These are phyloP conservation scores for Nomada fabriciana DNA, from an alignment of 2,888 invertebrate genomes.

Conservation along the genomic window DNA sequence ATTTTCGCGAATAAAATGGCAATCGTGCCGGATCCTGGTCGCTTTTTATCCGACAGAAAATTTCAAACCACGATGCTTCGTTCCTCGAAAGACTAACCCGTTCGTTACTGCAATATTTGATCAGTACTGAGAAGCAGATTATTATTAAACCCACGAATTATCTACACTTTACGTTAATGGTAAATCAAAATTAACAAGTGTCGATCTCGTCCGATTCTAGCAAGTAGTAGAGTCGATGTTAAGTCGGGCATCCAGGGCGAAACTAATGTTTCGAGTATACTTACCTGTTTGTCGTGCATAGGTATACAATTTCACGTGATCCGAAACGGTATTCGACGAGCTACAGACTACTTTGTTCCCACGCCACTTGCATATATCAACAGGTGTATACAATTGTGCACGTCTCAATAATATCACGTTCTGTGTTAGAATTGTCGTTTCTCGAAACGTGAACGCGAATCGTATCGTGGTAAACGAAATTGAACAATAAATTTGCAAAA, in stretches of 20 bases:
- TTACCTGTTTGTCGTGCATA: not conserved
- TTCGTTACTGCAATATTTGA: too few relatives aligned
- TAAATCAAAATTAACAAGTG: not conserved
- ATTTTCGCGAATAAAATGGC: constrained; percentile 12
- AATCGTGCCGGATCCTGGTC: not conserved
- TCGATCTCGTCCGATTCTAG: not conserved
- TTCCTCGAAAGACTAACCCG: too few relatives aligned
- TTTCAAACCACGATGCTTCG: not conserved
- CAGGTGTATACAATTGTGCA: constrained; percentile 46
- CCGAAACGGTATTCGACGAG: constrained; percentile 20
- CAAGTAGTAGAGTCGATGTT: constrained; percentile 18
- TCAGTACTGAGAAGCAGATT: too few relatives aligned
- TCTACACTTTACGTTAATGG: not conserved
- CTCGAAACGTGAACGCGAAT: not conserved
- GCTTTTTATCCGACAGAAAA: not conserved
- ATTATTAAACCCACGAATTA: not conserved
- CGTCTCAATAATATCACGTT: constrained; percentile 1
- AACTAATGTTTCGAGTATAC: not conserved
- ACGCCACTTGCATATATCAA: constrained; percentile 40
- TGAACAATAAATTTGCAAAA: too few relatives aligned
- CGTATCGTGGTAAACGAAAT: too few relatives aligned
- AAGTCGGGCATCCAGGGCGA: not conserved
- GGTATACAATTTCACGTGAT: constrained; percentile 38
- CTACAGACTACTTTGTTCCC: constrained; percentile 27
- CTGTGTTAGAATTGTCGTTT: constrained; percentile 10